Evolutionary conservation across 2,888 invertebrate genomes (phyloP), one percentile per base, ranked within the genome.

Genomic region (Drosophila anceps): DNA sequence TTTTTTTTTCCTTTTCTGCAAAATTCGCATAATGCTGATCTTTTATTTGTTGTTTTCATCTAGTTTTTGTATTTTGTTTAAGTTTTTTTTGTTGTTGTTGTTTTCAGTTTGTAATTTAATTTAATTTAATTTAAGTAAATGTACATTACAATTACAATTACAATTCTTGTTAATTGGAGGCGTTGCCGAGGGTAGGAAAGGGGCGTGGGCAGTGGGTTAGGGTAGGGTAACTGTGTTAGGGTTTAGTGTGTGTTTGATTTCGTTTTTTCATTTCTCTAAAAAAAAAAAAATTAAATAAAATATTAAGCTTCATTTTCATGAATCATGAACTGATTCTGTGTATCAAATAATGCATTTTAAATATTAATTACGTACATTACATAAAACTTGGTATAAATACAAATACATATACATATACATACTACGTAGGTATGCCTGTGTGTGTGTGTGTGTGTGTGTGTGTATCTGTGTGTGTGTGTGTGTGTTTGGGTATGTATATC

Each of bases 51-150:
- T 12, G 39, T 29, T 59, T 37, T 35, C 27, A 12, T 59, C 69
- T 77, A 74, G 37, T 61, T 77, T 67, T 67, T 69, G 50, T 44
- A 65, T 82, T 64, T 44, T 33, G n/a, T 66, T 81, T 69, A 33
- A 31, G 64, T 69, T 83, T 70, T 73, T n/a, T n/a, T n/a, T n/a
- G n/a, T n/a, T n/a, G n/a, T 67, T 18, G 59, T 68, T 85, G 20
- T 60, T 74, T 48, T 54, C 29, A 35, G 48, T 78, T 75, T n/a
- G n/a, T n/a, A n/a, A n/a, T 66, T 75, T 61, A 77, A 74, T 81
- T 81, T 86, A 88, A 29, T 46, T 27, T 46, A 29, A 87, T 84
- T 89, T 84, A 84, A 89, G 84, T 86, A 86, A 86, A 76, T 78
- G 41, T 78, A 77, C 76, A 71, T 80, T 77, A 71, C 71, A 77